Conservation (phyloP, 2,797 vertebrate genomes). For the Spinus pinus region DNA sequence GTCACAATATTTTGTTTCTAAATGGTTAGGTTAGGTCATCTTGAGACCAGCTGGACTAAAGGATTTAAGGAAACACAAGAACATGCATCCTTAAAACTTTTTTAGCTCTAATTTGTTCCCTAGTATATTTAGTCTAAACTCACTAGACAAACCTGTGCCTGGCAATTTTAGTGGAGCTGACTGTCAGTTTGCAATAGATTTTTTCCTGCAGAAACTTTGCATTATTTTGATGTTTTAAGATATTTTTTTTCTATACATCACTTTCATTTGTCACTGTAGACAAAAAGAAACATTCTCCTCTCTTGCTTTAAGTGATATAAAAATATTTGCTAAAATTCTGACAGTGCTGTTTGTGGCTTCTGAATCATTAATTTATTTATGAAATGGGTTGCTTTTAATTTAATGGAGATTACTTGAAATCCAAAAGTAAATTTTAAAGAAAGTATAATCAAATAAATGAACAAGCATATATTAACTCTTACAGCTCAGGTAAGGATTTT, state of each 20-base stretch:
- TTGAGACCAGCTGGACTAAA: slow-evolving; percentile 22
- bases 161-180: background rate
- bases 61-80: background rate
- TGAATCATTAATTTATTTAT: background rate
- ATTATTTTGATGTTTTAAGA: background rate
- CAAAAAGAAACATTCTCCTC: background rate
- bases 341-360: background rate
- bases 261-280: background rate
- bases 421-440: background rate
- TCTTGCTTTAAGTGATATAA: background rate
- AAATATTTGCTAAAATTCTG: slow-evolving; percentile 1
- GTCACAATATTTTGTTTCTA: slow-evolving; percentile 51
- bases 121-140: background rate
- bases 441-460: background rate
- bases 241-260: background rate
- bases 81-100: background rate
- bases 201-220: background rate
- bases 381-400: background rate
- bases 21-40: slow-evolving; percentile 21
- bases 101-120: background rate
- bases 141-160: background rate
- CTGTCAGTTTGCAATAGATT: background rate
- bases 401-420: background rate
- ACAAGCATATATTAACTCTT: background rate
- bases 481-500: background rate